These are phyloP conservation scores for Chlorops oryzae DNA, from an alignment of 1,140 invertebrate species.

Conservation along the genomic window DNA sequence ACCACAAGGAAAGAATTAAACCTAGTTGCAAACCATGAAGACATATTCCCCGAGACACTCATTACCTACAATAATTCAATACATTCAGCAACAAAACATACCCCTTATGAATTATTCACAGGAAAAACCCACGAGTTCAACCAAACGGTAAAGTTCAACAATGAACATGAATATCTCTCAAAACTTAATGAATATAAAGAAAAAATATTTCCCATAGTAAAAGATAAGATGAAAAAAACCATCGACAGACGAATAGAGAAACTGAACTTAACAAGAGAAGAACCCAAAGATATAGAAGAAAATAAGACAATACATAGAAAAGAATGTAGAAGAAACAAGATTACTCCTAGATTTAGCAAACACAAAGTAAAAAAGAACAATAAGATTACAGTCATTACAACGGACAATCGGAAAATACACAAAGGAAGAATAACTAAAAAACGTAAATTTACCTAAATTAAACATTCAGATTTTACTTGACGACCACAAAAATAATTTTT, in stretches of 20 bases:
- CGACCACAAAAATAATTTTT: no score
- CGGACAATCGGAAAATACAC: no score
- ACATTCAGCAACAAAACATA: conserved; percentile 19
- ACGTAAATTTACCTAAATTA: no score
- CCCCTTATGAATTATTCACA: conserved; percentile 3
- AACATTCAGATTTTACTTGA: no score
- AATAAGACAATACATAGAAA: conserved; percentile 5
- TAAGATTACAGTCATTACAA: conserved; percentile 1
- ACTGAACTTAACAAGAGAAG: no score
- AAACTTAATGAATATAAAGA: conserved; percentile 11
- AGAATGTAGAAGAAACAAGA: conserved; percentile 12
- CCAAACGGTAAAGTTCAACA: conserved; percentile 6
- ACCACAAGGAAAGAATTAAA: conserved; percentile 12
- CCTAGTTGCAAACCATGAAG: conserved; percentile 5
- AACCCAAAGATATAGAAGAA: background rate
- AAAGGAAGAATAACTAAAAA: no score
- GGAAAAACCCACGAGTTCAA: conserved; percentile 12
- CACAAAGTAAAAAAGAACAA: conserved; percentile 3
- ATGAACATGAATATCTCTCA: conserved; percentile 10
- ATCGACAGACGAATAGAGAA: background rate
- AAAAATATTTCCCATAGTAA: conserved; percentile 2
- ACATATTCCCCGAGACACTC: conserved; percentile 15
- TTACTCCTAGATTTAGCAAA: conserved; percentile 2
- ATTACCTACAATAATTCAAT: no score
- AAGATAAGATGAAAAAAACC: background rate